phyloP scores from a whole-genome alignment of 2,888 invertebrate species.

The Fissipunctia ypsillon region DNA sequence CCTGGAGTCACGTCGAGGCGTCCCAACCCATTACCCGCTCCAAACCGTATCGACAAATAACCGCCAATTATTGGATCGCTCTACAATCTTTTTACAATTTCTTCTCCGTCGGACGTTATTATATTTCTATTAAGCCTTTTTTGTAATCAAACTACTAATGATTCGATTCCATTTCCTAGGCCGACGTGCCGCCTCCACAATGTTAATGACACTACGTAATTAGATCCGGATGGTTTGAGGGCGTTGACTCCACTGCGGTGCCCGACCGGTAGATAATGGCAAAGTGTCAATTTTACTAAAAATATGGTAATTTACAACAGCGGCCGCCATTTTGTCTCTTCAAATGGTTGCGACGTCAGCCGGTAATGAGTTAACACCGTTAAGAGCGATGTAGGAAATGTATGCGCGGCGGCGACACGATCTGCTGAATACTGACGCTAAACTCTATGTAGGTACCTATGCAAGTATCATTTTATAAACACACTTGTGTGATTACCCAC shows the following conservation, averaged over 20 bases:
- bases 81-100: conserved; percentile 91
- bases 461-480: conserved; percentile 37
- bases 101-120: conserved; percentile 89
- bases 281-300: conserved; percentile 89
- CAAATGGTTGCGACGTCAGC: conserved; percentile 66
- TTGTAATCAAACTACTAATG: conserved; percentile 91
- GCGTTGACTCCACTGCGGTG: conserved; percentile 85
- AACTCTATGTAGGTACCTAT: conserved; percentile 7
- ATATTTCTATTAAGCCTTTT: conserved; percentile 91
- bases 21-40: conserved; percentile 89
- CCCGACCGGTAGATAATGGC: conserved; percentile 85
- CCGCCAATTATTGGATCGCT: conserved; percentile 90
- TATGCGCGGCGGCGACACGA: conserved; percentile 46
- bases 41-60: conserved; percentile 91
- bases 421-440: conserved; percentile 36
- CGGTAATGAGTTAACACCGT: conserved; percentile 69
- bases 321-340: conserved; percentile 77
- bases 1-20: conserved; percentile 86
- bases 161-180: conserved; percentile 91
- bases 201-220: conserved; percentile 90
- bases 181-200: conserved; percentile 89
- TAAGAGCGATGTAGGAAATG: conserved; percentile 57
- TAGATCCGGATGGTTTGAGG: conserved; percentile 90
- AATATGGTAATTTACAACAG: conserved; percentile 87
- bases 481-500: conserved; percentile 10